A percentile compares a stretch with the other conserved stretches of the same genome.
Evolutionary conservation across 2,888 invertebrate species (phyloP).

Genomic region (Conomelus anceps): DNA sequence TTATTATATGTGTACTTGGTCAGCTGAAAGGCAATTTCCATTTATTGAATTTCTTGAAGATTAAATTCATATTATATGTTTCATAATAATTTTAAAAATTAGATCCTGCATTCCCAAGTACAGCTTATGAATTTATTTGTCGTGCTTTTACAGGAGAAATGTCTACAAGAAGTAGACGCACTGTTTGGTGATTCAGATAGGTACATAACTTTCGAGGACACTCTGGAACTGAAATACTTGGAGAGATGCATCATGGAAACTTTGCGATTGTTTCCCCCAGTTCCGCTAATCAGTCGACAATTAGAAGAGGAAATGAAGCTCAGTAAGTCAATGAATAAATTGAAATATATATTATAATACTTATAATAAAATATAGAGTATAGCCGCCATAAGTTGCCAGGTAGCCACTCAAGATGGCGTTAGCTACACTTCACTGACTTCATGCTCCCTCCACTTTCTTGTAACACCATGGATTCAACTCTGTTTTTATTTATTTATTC

Average conservation of each 20-base stretch:
- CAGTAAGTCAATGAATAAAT: slow-evolving; percentile 45
- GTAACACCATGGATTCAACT: no score
- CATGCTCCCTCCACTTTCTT: no score
- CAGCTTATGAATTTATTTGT: no score
- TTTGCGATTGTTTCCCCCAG: slow-evolving; percentile 70
- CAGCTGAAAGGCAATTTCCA: no score
- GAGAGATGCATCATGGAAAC: slow-evolving; percentile 77
- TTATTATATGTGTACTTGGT: no score
- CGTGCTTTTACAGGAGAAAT: slow-evolving; percentile 49
- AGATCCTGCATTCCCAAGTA: not conserved
- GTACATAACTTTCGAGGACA: slow-evolving; percentile 71
- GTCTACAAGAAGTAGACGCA: slow-evolving; percentile 62
- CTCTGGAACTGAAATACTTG: slow-evolving; percentile 77
- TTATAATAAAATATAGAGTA: no score
- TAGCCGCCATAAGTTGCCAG: no score
- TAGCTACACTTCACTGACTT: no score
- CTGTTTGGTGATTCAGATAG: slow-evolving; percentile 72
- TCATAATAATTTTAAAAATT: not conserved
- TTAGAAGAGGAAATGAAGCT: slow-evolving; percentile 64
- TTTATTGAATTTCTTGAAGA: not conserved
- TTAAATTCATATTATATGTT: not conserved
- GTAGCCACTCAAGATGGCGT: no score
- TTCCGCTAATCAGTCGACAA: slow-evolving; percentile 68
- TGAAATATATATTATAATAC: not conserved
- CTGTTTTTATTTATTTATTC: no score